Evolutionary conservation across 2,888 invertebrate genomes (phyloP).

Genomic region (Pherbina coryleti): DNA sequence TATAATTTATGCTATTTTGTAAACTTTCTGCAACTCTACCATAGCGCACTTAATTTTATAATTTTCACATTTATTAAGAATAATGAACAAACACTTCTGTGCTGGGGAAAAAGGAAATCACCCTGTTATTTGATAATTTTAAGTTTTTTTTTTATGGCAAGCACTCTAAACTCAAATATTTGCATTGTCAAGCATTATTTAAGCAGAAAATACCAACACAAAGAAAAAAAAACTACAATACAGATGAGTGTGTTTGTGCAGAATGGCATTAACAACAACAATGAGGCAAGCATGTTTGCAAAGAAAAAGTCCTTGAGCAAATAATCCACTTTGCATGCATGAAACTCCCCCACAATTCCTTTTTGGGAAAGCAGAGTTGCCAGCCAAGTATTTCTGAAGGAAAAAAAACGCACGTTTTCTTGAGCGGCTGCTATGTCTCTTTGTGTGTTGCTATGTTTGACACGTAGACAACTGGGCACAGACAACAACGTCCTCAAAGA

Average conservation of each 20-base stretch:
- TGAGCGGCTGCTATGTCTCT: not conserved
- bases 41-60: constrained; percentile 11
- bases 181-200: constrained; percentile 64
- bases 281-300: not conserved
- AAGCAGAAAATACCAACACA: constrained; percentile 59
- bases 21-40: too few species aligned
- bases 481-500: not conserved
- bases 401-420: constrained; percentile 36
- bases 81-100: constrained; percentile 6
- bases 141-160: constrained; percentile 47
- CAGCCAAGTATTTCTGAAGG: constrained; percentile 26
- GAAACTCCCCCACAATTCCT: constrained; percentile 5
- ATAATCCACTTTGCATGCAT: constrained; percentile 38
- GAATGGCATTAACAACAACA: constrained; percentile 1
- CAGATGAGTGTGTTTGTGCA: constrained; percentile 3
- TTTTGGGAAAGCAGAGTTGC: not conserved
- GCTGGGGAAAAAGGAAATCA: constrained; percentile 2
- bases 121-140: constrained; percentile 15
- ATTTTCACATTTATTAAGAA: constrained; percentile 20
- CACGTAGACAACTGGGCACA: not conserved
- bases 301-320: constrained; percentile 35
- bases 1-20: not conserved
- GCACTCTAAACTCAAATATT: constrained; percentile 65
- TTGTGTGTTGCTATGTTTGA: not conserved
- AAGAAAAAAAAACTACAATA: constrained; percentile 22